phyloP scores from a whole-genome alignment of 2,888 invertebrate species.

The Cryptosula pallasiana region DNA sequence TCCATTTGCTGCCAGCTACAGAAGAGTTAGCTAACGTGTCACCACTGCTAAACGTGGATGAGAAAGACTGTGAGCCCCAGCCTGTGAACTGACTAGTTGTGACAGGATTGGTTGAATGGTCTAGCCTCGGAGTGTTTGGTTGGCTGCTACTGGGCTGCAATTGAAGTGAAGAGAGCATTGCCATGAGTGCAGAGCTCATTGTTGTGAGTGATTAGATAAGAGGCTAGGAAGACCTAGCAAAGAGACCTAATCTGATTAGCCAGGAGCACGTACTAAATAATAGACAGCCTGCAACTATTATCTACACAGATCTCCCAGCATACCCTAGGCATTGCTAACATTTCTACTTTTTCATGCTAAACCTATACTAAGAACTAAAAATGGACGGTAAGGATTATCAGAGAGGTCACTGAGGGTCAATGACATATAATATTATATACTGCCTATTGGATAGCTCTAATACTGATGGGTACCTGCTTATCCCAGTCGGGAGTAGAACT shows the following conservation, averaged over 20 bases:
- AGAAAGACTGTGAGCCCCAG: conserved; percentile 9
- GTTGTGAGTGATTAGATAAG: background rate
- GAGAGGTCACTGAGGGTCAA: too few species aligned
- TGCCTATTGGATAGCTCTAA: too few species aligned
- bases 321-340: too few species aligned
- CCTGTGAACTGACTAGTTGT: conserved; percentile 18
- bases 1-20: background rate
- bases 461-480: conserved; percentile 19
- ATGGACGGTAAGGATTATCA: too few species aligned
- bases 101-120: conserved; percentile 13
- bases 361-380: too few species aligned
- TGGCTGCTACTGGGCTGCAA: conserved; percentile 16
- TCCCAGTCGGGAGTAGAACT: conserved; percentile 10
- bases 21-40: background rate
- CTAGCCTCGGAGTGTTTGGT: conserved; percentile 4
- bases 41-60: background rate
- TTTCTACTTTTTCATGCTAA: too few species aligned
- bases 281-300: too few species aligned
- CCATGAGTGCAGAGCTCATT: background rate
- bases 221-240: background rate
- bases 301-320: too few species aligned
- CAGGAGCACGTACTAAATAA: too few species aligned
- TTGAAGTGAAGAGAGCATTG: background rate
- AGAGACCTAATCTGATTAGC: background rate
- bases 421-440: too few species aligned